A percentile compares a stretch with the other conserved stretches of the same genome.
Evolutionary conservation across 2,888 invertebrate species (phyloP).

Genomic region (Lepas anatifera): DNA sequence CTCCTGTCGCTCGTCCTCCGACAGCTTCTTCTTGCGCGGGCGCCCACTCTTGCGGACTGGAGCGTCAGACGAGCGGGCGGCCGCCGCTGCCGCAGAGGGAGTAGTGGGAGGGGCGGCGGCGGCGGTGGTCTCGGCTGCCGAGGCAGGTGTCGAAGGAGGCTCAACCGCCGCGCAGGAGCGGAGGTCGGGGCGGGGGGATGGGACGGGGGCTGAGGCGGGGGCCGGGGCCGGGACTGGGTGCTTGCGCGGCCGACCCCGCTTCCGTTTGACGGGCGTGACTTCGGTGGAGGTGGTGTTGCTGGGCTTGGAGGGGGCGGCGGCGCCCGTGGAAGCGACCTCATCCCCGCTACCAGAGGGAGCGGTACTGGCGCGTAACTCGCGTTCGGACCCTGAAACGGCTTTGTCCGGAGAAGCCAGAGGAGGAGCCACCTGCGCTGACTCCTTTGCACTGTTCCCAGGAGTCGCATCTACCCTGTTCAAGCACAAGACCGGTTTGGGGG

Average conservation of each 20-base stretch:
- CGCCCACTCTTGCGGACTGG: slow-evolving; percentile 4
- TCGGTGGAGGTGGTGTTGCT: not conserved
- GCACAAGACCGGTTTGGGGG: not conserved
- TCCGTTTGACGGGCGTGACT: not conserved
- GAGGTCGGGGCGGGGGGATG: no score
- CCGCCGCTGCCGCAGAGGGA: not conserved
- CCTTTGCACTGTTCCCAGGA: no score
- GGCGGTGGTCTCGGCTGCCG: not conserved
- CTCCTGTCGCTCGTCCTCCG: not conserved
- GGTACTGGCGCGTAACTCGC: no score
- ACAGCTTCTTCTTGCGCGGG: slow-evolving; percentile 6
- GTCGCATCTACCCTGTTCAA: not conserved
- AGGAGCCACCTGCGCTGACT: no score
- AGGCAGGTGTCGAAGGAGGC: no score
- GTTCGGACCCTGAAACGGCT: no score
- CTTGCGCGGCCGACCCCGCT: not conserved
- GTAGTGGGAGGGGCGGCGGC: not conserved
- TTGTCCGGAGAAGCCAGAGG: no score
- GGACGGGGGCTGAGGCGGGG: no score
- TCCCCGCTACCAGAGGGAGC: no score
- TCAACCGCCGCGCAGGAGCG: no score
- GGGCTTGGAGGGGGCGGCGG: not conserved
- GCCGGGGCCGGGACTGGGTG: not conserved
- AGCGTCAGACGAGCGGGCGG: not conserved
- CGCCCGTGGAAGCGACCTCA: no score